Conservation (phyloP, 2,797 vertebrate genomes). For the Pipistrellus pygmaeus region DNA sequence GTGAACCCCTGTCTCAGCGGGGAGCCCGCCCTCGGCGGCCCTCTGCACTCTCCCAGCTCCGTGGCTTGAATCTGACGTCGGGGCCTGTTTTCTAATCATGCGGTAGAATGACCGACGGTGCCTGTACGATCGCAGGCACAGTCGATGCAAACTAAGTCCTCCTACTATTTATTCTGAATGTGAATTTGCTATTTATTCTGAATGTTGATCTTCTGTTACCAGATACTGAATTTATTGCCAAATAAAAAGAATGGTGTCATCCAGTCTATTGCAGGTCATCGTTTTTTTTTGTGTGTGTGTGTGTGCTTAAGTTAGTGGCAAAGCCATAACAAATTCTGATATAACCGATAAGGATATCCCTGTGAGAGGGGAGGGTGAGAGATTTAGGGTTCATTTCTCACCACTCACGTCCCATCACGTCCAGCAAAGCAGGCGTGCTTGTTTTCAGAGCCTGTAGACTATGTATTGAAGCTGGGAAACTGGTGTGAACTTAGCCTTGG, state of each 20-base stretch:
- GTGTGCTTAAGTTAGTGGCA: not conserved
- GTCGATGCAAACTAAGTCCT: not conserved
- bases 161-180: conserved; percentile 71
- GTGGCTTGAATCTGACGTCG: not conserved
- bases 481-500: accelerated
- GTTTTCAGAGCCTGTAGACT: not conserved
- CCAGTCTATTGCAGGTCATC: not conserved
- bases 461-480: not conserved
- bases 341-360: not conserved
- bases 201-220: conserved; percentile 49
- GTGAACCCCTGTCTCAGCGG: accelerated
- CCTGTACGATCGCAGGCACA: not conserved
- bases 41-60: not conserved
- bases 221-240: conserved; percentile 44
- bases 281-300: not conserved
- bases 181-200: conserved; percentile 21
- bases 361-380: not conserved
- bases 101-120: not conserved
- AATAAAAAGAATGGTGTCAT: conserved; percentile 75
- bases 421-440: too few species aligned
- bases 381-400: not conserved
- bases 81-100: not conserved
- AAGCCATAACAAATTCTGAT: not conserved
- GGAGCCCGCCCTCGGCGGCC: not conserved
- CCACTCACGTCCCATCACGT: accelerated